A percentile compares a stretch with the other conserved stretches of the same genome.
These are phyloP conservation scores for Pseudochirops corinnae DNA, from an alignment of 2,797 vertebrate genomes.

Conservation along the genomic window DNA sequence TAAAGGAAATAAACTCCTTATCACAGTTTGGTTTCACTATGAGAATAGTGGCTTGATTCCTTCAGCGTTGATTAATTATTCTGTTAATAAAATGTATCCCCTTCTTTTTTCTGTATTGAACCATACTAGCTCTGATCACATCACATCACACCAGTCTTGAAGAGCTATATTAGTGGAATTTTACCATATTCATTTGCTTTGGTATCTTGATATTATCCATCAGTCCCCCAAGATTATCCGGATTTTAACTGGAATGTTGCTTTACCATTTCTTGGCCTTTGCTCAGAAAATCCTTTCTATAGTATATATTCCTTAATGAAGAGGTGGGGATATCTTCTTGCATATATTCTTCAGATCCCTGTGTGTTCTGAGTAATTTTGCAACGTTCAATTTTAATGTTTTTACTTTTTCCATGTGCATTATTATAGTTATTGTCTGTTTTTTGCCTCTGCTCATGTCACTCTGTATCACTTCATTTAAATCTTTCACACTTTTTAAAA, in stretches of 20 bases:
- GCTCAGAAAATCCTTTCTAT: background rate
- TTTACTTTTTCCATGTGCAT: background rate
- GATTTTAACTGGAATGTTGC: background rate
- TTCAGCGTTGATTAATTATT: background rate
- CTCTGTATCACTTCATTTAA: background rate
- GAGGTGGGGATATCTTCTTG: too few relatives aligned
- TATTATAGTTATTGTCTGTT: background rate
- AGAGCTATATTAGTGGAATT: background rate
- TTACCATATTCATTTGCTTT: background rate
- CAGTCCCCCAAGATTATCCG: background rate
- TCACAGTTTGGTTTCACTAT: background rate
- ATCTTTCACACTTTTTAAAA: background rate
- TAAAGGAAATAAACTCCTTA: background rate
- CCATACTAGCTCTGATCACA: background rate
- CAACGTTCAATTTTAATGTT: background rate
- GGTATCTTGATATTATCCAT: background rate
- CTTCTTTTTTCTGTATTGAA: background rate
- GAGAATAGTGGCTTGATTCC: background rate
- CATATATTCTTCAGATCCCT: background rate
- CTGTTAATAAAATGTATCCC: background rate
- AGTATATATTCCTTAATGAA: background rate
- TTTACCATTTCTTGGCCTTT: background rate
- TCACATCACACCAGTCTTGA: background rate
- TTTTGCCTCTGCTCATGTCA: background rate
- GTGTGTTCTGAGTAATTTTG: background rate